A percentile compares a stretch with the other conserved stretches of the same genome.
phyloP scores from a whole-genome alignment of 2,888 invertebrate genomes.

The Hirtodrosophila cameraria region DNA sequence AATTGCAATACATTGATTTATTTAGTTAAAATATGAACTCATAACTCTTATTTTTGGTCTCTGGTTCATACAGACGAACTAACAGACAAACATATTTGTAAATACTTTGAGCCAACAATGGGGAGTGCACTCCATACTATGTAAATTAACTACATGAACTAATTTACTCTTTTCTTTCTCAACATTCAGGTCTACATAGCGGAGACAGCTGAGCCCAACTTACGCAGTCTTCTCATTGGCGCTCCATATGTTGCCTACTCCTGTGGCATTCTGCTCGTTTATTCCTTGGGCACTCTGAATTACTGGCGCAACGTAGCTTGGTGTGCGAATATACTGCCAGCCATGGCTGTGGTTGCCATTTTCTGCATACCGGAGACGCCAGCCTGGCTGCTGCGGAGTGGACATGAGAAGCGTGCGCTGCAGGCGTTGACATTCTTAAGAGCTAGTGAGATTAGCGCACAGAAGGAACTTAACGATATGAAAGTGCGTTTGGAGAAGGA shows the following conservation, averaged over 20 bases:
- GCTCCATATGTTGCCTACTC: constrained; percentile 90
- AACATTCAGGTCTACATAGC: constrained; percentile 88
- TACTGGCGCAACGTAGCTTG: constrained; percentile 90
- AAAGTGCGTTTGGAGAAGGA: constrained; percentile 87
- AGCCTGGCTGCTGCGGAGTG: constrained; percentile 88
- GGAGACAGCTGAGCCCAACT: constrained; percentile 89
- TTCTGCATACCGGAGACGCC: constrained; percentile 90
- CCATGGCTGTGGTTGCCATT: constrained; percentile 86
- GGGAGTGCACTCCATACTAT: too few relatives aligned
- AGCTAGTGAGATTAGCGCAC: constrained; percentile 86
- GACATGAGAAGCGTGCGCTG: constrained; percentile 85
- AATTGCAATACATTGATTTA: too few relatives aligned
- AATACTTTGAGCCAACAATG: too few relatives aligned
- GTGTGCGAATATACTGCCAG: constrained; percentile 86
- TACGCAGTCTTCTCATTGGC: constrained; percentile 89
- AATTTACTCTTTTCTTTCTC: background rate
- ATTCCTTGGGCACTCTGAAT: constrained; percentile 88
- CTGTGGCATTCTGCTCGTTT: constrained; percentile 90
- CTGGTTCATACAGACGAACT: too few relatives aligned
- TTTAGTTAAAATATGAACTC: too few relatives aligned
- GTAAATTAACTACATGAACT: too few relatives aligned
- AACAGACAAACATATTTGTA: too few relatives aligned
- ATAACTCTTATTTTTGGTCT: too few relatives aligned
- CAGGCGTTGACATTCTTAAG: constrained; percentile 87
- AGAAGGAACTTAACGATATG: constrained; percentile 87